Base-by-base conservation (phyloP, 2,113 vertebrate species). In the Semnornis frantzii region DNA sequence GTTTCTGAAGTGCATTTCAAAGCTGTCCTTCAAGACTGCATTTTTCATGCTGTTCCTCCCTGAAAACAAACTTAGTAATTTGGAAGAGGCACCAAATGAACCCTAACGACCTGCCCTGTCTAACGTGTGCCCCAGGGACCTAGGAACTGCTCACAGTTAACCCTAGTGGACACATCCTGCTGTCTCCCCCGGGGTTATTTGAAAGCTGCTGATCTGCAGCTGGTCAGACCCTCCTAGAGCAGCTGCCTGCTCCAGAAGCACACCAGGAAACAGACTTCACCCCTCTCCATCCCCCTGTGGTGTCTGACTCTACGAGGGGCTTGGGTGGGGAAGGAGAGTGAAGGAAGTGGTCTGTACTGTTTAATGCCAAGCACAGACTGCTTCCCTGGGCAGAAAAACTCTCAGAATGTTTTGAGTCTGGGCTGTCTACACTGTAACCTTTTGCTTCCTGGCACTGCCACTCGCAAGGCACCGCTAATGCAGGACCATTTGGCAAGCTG, bases 311-410 rank as follows among this genome's bases (percentile, higher is more conserved):
- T 80, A 28, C 0, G 1, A 91, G 65, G 71, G 18, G 20, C 37
- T 39, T 30, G n/a, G 60, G 34, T 80, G 79, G 65, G 80, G 87
- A 76, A 93, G 55, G 70, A 92, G 64, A 74, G 48, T 70, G 79
- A 69, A 87, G 85, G 80, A 96, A 95, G 85, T 81, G 63, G 48
- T 21, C 69, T 55, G 27, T 34, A 9, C 48, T 68, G 66, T 70
- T 87, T 85, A 8, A n/a, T 73, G 81, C 80, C 80, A 94, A 95
- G 85, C 42, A 60, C 71, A 94, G 87, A 93, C 87, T 85, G 72
- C 93, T 86, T 86, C 73, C 63, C n/a, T 69, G 82, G 70, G 73
- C 91, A 79, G 80, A 69, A 78, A 65, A 48, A 30, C n/a, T 11
- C 28, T 23, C 30, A 1, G 2, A 3, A 24, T 23, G 31, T 68